These are phyloP conservation scores for Murina feae DNA, from an alignment of 2,113 vertebrate genomes.

Conservation along the genomic window DNA sequence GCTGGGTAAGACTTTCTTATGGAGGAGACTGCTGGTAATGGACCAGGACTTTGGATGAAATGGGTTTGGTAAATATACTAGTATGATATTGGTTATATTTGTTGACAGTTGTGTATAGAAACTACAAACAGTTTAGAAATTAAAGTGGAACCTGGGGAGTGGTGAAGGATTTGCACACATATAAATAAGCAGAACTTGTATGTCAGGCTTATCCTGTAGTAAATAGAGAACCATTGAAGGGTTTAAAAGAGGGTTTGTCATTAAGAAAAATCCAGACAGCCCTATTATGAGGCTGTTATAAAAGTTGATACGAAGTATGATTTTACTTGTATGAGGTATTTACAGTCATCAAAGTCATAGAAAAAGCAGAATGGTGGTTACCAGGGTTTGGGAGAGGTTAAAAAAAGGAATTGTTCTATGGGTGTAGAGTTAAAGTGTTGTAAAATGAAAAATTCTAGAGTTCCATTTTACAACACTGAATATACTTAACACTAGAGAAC, in stretches of 20 bases:
- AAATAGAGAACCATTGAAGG: background rate
- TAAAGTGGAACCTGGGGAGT: background rate
- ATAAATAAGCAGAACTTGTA: background rate
- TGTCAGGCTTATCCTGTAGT: background rate
- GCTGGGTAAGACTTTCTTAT: background rate
- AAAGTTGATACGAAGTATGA: background rate
- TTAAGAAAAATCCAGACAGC: background rate
- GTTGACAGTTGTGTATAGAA: background rate
- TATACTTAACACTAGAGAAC: background rate
- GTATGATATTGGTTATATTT: background rate
- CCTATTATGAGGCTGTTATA: background rate
- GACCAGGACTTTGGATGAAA: background rate
- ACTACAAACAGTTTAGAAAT: background rate
- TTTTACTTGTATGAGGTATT: background rate
- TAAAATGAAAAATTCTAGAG: background rate
- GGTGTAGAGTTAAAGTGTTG: background rate
- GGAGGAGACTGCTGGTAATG: background rate
- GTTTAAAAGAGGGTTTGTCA: background rate
- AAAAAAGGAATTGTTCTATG: background rate
- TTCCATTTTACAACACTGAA: background rate
- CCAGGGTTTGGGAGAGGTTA: background rate
- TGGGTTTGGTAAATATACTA: background rate
- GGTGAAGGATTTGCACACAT: background rate
- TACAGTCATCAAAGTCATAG: background rate
- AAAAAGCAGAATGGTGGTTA: background rate